Base-by-base conservation (phyloP, 2,888 invertebrate species). In the Sturmia bella region DNA sequence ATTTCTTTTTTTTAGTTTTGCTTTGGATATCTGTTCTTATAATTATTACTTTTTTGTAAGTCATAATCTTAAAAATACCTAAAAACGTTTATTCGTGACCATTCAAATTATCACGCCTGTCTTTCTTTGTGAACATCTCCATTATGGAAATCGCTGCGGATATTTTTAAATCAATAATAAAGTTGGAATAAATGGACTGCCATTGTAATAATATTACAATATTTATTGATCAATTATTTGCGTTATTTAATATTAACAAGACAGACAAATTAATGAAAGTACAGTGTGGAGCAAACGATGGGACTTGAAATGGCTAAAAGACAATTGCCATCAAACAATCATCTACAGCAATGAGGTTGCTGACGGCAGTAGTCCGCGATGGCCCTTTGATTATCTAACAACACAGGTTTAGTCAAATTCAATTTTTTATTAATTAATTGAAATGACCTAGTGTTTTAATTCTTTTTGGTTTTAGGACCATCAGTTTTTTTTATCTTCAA, bases 151-250 rank as follows among this genome's bases (percentile, higher is more conserved):
- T 66, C 45, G 66, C 45, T 32, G 56, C 64, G 54, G 66, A 78
- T 64, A 70, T 78, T 66, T 69, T 45, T 59, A 82, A 78, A 78
- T 48, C 59, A 39, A 74, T 17, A 69, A 76, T 69, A 68, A 69
- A 76, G 17, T 52, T 52, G 50, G 15, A 57, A 69, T 52, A 54
- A 63, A 45, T 69, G 24, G 64, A 43, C 24, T 59, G 45, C 17
- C 41, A 48, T 52, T 70, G 78, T 82, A 82, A 75, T 78, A 82
- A 78, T 66, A 75, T 61, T 59, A 56, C 45, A 48, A 70, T 43
- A 66, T 82, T 82, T 74, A 82, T 74, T 76, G 74, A 72, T 45
- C 57, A 72, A 56, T 27, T 11, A 32, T 56, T 72, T 68, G 54
- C 48, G 61, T 74, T 57, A 37, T 50, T 81, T 54, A 72, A 76